phyloP scores from a whole-genome alignment of 2,113 vertebrate genomes.

The Chaetodon auriga region DNA sequence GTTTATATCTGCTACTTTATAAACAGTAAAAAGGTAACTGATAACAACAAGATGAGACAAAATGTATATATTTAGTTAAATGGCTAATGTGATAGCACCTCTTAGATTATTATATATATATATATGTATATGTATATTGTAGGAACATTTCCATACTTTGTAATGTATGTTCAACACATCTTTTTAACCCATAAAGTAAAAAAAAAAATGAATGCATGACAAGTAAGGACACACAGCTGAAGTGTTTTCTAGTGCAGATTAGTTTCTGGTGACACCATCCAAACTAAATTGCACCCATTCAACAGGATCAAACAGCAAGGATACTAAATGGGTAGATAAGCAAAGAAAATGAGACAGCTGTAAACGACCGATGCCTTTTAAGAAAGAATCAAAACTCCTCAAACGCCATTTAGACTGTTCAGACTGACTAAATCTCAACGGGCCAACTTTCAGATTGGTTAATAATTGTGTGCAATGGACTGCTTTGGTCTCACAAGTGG shows the following conservation, averaged over 20 bases:
- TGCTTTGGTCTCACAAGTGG: slow-evolving; percentile 53
- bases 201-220: slow-evolving; percentile 2
- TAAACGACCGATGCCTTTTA: slow-evolving; percentile 40
- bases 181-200: not conserved
- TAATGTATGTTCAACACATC: not conserved
- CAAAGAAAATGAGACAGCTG: slow-evolving; percentile 37
- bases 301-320: slow-evolving; percentile 25
- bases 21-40: slow-evolving; percentile 2
- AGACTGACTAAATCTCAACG: slow-evolving; percentile 49
- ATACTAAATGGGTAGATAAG: slow-evolving; percentile 29
- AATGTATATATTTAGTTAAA: slow-evolving; percentile 1
- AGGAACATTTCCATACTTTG: slow-evolving; percentile 20
- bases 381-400: slow-evolving; percentile 36
- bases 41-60: not conserved
- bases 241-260: not conserved
- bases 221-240: slow-evolving; percentile 22
- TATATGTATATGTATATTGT: not conserved
- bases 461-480: slow-evolving; percentile 53
- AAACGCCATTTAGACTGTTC: slow-evolving; percentile 53
- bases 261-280: slow-evolving; percentile 23
- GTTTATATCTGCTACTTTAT: slow-evolving; percentile 14
- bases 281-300: slow-evolving; percentile 48
- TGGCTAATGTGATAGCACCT: slow-evolving; percentile 16
- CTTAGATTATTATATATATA: not conserved
- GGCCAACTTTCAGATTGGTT: slow-evolving; percentile 41